Conservation (phyloP, 2,888 invertebrate genomes). For the Gnatocerus cornutus region DNA sequence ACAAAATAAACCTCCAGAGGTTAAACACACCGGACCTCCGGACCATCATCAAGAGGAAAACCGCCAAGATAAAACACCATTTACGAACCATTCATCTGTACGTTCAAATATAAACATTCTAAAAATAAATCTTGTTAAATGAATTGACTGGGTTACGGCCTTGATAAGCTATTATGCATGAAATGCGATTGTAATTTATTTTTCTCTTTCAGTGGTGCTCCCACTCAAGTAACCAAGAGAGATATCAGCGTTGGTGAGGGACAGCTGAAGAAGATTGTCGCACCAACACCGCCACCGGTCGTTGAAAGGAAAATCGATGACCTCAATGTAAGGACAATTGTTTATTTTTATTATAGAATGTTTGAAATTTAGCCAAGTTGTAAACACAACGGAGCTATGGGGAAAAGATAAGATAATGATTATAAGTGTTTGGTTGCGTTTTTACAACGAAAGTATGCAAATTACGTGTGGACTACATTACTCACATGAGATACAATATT, state of each 20-base stretch:
- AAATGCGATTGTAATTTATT: conserved; percentile 14
- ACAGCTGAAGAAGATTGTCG: conserved; percentile 8
- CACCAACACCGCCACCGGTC: conserved; percentile 18
- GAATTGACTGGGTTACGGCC: conserved; percentile 30
- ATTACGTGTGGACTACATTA: no score
- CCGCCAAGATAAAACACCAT: conserved; percentile 66
- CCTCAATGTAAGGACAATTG: conserved; percentile 23
- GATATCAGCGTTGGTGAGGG: conserved; percentile 1
- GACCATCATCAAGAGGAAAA: conserved; percentile 65
- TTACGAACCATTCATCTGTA: conserved; percentile 68
- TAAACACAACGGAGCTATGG: not conserved
- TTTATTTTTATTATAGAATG: conserved; percentile 2
- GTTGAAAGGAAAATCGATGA: conserved; percentile 29
- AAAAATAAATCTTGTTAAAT: conserved; percentile 45
- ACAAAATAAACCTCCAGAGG: conserved; percentile 61
- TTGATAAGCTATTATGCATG: conserved; percentile 24
- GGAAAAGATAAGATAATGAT: no score
- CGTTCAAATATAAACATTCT: conserved; percentile 51
- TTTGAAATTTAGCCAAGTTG: conserved; percentile 9
- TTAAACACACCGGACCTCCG: conserved; percentile 61
- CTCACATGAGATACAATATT: no score
- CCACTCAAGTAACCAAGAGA: conserved; percentile 13
- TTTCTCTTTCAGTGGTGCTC: conserved; percentile 32
- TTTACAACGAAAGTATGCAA: not conserved
- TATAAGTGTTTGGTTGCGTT: no score